These are phyloP conservation scores for Carassius gibelio DNA, from an alignment of 2,113 vertebrate genomes.

Conservation along the genomic window DNA sequence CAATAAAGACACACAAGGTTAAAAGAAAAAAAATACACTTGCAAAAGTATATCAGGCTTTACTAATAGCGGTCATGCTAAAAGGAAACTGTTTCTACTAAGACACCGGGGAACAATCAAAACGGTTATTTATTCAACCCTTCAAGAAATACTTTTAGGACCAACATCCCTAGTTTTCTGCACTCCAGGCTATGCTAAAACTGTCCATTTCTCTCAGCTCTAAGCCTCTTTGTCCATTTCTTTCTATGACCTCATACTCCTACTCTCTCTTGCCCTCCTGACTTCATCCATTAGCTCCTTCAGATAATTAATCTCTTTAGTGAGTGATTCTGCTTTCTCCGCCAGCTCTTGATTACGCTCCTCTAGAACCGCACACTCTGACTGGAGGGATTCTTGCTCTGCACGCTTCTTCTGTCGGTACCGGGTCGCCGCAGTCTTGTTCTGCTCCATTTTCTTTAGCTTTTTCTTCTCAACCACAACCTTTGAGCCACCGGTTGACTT, in stretches of 20 bases:
- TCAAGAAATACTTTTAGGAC: constrained; percentile 2
- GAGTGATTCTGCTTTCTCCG: constrained; percentile 84
- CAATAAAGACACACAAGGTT: not conserved
- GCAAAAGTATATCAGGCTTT: not conserved
- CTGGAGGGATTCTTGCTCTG: constrained; percentile 78
- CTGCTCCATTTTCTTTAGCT: constrained; percentile 93
- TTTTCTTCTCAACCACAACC: constrained; percentile 73
- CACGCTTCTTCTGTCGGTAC: constrained; percentile 90
- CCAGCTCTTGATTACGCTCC: constrained; percentile 84
- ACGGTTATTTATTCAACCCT: not conserved
- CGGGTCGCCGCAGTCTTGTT: constrained; percentile 93
- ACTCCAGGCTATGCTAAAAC: constrained; percentile 19
- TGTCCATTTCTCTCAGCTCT: not conserved
- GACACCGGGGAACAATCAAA: not conserved
- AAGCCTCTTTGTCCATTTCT: not conserved
- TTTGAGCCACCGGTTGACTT: constrained; percentile 66
- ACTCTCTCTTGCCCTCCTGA: constrained; percentile 75
- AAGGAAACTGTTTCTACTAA: not conserved
- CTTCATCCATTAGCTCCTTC: constrained; percentile 92
- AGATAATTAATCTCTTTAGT: constrained; percentile 91
- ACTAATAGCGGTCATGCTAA: not conserved
- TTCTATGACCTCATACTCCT: not conserved
- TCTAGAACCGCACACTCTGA: constrained; percentile 79
- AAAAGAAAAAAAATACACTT: not conserved
- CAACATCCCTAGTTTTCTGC: not conserved